Evolutionary conservation across 2,797 vertebrate species (phyloP).

Genomic region (Kryptopterus vitreolus): DNA sequence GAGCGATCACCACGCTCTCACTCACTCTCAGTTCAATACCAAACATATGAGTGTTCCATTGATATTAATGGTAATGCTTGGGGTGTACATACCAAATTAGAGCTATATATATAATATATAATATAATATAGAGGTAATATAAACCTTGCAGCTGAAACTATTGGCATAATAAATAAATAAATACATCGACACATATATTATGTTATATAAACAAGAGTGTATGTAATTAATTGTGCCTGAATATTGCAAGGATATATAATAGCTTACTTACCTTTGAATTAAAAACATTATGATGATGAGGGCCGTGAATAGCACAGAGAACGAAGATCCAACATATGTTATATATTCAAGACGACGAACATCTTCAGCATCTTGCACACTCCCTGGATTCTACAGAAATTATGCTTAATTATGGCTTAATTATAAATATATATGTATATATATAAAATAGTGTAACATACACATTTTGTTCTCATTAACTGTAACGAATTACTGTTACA

Average conservation of each 20-base stretch:
- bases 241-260: not conserved
- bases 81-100: no score
- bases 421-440: no score
- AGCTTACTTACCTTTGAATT: slow-evolving; percentile 59
- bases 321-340: slow-evolving; percentile 66
- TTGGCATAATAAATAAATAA: not conserved
- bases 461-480: no score
- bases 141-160: not conserved
- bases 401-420: no score
- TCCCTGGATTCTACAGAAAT: slow-evolving; percentile 31
- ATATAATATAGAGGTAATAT: no score
- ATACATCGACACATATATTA: not conserved
- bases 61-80: no score
- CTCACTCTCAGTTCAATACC: no score
- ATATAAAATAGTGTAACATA: no score
- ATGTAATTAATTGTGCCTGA: not conserved
- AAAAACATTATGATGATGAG: slow-evolving; percentile 65
- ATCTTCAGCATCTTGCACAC: slow-evolving; percentile 4
- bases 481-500: no score
- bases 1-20: no score
- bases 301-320: slow-evolving; percentile 66
- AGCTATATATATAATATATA: no score
- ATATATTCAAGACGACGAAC: slow-evolving; percentile 62
- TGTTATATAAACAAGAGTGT: not conserved
- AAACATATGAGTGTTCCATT: no score